Evolutionary conservation across 1,140 invertebrate species (phyloP), one percentile per base, ranked within the genome.

Genomic region (Magallana gigas): DNA sequence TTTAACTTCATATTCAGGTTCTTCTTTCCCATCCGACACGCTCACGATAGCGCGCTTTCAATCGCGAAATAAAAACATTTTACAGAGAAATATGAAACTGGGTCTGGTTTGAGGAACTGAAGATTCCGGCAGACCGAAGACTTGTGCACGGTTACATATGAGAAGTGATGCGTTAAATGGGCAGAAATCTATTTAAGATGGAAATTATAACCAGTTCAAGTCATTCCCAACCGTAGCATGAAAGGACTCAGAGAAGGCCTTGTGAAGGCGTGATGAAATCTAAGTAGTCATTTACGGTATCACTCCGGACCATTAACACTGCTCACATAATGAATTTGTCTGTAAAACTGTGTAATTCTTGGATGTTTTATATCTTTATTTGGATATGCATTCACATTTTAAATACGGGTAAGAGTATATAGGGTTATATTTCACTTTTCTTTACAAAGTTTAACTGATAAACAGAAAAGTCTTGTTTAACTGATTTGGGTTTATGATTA

Each of bases 101-200:
- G 64, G 64, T 23, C 64, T 71, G 64, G 18, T 71, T 71, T 29
- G 11, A 71, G 36, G 36, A 48, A 48, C 36, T 48, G 36, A 23
- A 71, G 18, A 71, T 23, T 23, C 29, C 64, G 64, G 18, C 64
- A 71, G 29, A 23, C 18, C 7, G 18, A 23, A 71, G 64, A 23
- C 60, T 62, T 62, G 64, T 71, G 64, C 64, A 23, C 64, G 64
- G 64, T 71, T 71, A 71, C 64, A 71, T 23, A 23, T 71, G 64
- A 71, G n/a, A 71, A 71, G 64, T 71, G 64, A 71, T 71, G 64
- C 64, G 64, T 71, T 71, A 71, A 71, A 71, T 71, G 64, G 64
- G 18, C 11, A 23, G 64, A 71, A 23, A 71, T 71, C 64, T 71
- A 71, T 71, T 71, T 71, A 71, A 71, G 64, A 71, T 71, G 64